Percentiles rank a stretch among this genome's conserved stretches.
phyloP scores from a whole-genome alignment of 2,888 invertebrate species.

The Urechis unicinctus region DNA sequence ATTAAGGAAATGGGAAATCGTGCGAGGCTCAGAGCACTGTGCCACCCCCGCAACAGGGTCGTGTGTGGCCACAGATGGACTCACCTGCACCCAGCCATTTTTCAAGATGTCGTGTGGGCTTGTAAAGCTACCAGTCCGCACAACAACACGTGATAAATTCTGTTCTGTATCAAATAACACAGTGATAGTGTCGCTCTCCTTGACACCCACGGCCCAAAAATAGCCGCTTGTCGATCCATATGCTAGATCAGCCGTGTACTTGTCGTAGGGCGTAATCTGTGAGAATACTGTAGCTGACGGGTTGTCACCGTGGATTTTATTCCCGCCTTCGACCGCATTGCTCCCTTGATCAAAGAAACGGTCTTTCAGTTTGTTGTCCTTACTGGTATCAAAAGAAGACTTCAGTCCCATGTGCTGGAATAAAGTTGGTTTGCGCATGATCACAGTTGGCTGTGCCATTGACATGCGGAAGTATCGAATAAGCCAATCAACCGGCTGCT shows the following conservation, averaged over 20 bases:
- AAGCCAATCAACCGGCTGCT: neutral
- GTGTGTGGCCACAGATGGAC: neutral
- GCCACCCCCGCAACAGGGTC: neutral
- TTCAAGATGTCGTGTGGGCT: conserved; percentile 7
- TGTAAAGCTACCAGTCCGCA: conserved; percentile 12
- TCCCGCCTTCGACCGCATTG: neutral
- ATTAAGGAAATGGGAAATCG: neutral
- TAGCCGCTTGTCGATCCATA: conserved; percentile 25
- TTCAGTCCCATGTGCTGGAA: conserved; percentile 1
- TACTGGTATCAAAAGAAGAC: conserved; percentile 21
- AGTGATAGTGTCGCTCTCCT: conserved; percentile 5
- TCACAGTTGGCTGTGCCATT: neutral
- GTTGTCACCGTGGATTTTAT: conserved; percentile 27
- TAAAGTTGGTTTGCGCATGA: neutral
- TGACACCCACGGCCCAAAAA: conserved; percentile 18
- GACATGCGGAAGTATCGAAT: neutral
- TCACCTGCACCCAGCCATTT: conserved; percentile 8
- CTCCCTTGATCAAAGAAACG: conserved; percentile 32
- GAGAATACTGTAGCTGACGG: conserved; percentile 46
- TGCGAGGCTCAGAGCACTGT: neutral
- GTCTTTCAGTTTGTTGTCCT: conserved; percentile 42
- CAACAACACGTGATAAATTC: conserved; percentile 6
- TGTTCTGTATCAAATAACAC: conserved; percentile 11
- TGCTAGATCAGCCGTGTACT: conserved; percentile 35
- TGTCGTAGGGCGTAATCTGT: conserved; percentile 35